Conservation (phyloP, 1,140 invertebrate species). For the Tetragnatha versicolor region DNA sequence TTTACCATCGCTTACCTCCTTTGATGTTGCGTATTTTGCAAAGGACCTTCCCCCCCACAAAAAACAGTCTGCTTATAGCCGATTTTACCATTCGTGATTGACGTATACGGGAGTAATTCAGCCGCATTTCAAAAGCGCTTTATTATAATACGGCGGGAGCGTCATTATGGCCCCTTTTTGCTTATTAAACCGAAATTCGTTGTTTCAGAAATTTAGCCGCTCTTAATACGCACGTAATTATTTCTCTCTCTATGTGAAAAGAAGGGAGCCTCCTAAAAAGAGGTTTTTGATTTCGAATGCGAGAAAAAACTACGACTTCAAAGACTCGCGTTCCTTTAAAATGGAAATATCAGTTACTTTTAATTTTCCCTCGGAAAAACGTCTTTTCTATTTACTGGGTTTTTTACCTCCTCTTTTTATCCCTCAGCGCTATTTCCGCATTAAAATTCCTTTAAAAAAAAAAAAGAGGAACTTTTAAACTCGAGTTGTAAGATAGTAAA, state of each 20-base stretch:
- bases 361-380: conserved; percentile 53
- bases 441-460: conserved; percentile 55
- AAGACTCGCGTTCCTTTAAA: conserved; percentile 51
- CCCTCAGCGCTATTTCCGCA: conserved; percentile 41
- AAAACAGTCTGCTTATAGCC: too few species aligned
- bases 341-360: conserved; percentile 56
- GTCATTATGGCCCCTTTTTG: too few species aligned
- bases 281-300: background rate
- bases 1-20: too few species aligned
- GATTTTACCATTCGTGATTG: too few species aligned
- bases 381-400: conserved; percentile 41
- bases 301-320: conserved; percentile 24
- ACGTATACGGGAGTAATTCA: too few species aligned
- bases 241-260: conserved; percentile 8
- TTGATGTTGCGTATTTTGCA: too few species aligned
- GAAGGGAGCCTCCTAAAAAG: background rate
- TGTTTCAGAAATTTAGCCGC: conserved; percentile 3
- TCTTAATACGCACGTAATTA: conserved; percentile 17
- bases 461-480: conserved; percentile 50
- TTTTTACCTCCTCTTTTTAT: background rate
- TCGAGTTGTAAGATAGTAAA: conserved; percentile 50
- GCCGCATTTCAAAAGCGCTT: too few species aligned
- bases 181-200: conserved; percentile 21
- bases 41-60: too few species aligned
- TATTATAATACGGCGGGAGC: too few species aligned